A percentile compares a stretch with the other conserved stretches of the same genome.
These are phyloP conservation scores for Nomada ruficornis DNA, from an alignment of 2,888 invertebrate species.

Conservation along the genomic window DNA sequence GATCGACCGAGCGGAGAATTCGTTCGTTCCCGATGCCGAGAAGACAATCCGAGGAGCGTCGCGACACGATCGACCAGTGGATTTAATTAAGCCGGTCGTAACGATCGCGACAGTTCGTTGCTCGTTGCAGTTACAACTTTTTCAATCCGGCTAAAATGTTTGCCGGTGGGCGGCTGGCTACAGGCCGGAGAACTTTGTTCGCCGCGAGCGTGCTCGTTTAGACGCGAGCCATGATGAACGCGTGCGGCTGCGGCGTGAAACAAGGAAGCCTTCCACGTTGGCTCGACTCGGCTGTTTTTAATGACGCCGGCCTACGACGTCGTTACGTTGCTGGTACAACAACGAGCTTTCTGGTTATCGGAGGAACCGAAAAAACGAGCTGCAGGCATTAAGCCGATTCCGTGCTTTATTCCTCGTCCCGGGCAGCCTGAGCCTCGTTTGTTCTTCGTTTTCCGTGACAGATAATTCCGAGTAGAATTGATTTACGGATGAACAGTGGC, in stretches of 20 bases:
- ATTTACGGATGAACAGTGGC: no score
- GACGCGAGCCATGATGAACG: background rate
- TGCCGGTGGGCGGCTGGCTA: constrained; percentile 15
- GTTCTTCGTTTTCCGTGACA: background rate
- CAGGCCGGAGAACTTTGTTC: constrained; percentile 18
- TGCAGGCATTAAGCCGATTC: background rate
- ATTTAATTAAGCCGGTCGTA: constrained; percentile 24
- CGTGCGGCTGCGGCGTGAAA: background rate
- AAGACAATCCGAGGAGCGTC: no score
- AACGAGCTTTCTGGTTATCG: constrained; percentile 23
- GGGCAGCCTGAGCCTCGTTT: background rate
- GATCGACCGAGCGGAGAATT: background rate
- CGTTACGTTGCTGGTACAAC: constrained; percentile 39
- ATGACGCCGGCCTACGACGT: constrained; percentile 45
- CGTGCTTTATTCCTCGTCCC: background rate
- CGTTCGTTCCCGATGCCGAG: background rate
- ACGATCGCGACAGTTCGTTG: constrained; percentile 21
- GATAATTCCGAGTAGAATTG: no score
- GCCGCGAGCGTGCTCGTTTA: constrained; percentile 28
- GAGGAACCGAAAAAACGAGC: constrained; percentile 21
- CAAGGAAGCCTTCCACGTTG: constrained; percentile 12
- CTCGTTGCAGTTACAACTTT: constrained; percentile 62
- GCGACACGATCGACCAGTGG: constrained; percentile 21
- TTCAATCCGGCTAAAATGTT: constrained; percentile 67
- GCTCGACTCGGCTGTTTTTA: constrained; percentile 45